Percentiles rank a stretch among this genome's conserved stretches.
phyloP scores from a whole-genome alignment of 2,888 invertebrate species.

The Deroplatys truncata region DNA sequence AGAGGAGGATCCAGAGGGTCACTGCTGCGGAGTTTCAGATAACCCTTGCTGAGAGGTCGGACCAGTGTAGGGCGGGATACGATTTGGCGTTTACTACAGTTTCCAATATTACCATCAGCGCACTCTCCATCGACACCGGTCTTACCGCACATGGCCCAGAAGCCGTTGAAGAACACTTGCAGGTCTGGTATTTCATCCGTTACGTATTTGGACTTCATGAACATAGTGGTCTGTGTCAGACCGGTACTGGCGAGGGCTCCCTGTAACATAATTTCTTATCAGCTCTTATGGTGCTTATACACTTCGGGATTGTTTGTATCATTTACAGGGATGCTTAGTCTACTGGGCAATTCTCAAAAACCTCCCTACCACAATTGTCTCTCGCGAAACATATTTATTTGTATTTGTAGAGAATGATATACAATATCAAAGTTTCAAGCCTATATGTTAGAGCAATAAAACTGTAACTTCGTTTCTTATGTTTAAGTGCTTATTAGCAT shows the following conservation, averaged over 20 bases:
- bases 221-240: constrained; percentile 63
- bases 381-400: no score
- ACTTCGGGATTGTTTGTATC: no score
- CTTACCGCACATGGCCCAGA: constrained; percentile 39
- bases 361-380: no score
- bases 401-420: no score
- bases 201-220: constrained; percentile 57
- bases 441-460: no score
- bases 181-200: constrained; percentile 59
- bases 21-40: constrained; percentile 51
- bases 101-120: not conserved
- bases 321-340: no score
- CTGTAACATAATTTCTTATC: not conserved
- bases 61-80: constrained; percentile 36
- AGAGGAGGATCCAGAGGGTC: constrained; percentile 66
- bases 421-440: no score
- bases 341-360: no score
- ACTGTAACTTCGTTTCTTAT: no score
- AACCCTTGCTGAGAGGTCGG: constrained; percentile 41
- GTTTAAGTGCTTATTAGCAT: no score
- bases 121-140: constrained; percentile 35
- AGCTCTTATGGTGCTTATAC: no score
- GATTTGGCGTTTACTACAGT: constrained; percentile 27
- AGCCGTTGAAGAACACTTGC: constrained; percentile 52
- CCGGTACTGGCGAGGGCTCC: constrained; percentile 64